phyloP scores from a whole-genome alignment of 1,140 invertebrate genomes.

The Cherax destructor region DNA sequence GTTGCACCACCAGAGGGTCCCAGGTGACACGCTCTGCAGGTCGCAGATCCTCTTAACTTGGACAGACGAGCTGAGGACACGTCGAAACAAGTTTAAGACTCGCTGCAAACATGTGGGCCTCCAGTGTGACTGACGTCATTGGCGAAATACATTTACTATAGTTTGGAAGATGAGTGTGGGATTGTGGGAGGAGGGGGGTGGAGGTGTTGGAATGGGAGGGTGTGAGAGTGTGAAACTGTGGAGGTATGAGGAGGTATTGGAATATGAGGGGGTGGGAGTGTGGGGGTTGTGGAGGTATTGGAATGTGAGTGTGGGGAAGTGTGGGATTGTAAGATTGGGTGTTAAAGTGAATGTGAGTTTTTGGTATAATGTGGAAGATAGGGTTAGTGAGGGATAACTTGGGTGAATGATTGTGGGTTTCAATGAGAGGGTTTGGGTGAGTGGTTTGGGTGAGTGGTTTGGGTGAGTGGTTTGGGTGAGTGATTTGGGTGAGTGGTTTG shows the following conservation, averaged over 20 bases:
- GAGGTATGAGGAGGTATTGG: too few relatives aligned
- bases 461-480: too few relatives aligned
- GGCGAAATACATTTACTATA: constrained; percentile 1
- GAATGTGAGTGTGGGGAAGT: not conserved
- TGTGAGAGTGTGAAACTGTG: not conserved
- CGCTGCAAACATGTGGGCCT: constrained; percentile 25
- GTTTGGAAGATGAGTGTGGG: not conserved
- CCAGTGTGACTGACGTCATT: constrained; percentile 4
- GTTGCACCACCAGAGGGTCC: not conserved
- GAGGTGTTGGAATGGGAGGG: not conserved
- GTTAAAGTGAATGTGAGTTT: too few relatives aligned
- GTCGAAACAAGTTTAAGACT: constrained; percentile 40
- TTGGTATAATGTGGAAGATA: too few relatives aligned
- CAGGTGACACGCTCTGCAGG: constrained; percentile 26
- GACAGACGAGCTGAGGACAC: constrained; percentile 31
- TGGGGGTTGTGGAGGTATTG: too few relatives aligned
- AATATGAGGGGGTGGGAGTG: too few relatives aligned
- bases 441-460: too few relatives aligned
- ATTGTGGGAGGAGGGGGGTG: not conserved
- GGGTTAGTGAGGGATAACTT: too few relatives aligned
- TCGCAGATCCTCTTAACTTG: constrained; percentile 36
- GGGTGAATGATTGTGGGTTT: too few relatives aligned
- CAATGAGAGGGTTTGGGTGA: too few relatives aligned
- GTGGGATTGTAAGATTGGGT: not conserved
- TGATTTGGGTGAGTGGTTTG: too few relatives aligned